Conservation (phyloP, 2,888 invertebrate species). For the Cerastis leucographa region DNA sequence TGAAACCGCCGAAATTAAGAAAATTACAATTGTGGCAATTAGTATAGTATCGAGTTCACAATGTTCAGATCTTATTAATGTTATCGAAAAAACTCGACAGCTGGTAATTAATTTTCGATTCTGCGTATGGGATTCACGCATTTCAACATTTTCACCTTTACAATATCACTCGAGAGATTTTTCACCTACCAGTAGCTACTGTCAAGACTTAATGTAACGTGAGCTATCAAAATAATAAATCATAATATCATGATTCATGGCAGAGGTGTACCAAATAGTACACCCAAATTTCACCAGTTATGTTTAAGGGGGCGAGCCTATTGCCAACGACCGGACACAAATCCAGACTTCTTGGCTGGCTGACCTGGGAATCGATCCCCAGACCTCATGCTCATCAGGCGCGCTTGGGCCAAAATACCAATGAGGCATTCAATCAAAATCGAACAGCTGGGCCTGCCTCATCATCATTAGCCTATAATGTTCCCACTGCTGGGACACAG, state of each 20-base stretch:
- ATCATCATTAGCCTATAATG: too few species aligned
- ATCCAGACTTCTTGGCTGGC: neutral
- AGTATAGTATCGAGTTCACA: conserved; percentile 26
- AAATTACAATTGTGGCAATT: conserved; percentile 45
- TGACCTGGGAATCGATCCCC: neutral
- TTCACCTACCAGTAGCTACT: neutral
- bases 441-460: too few species aligned
- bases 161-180: neutral
- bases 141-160: conserved; percentile 1
- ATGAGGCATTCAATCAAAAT: too few species aligned
- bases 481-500: too few species aligned
- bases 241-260: neutral
- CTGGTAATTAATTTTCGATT: conserved; percentile 16
- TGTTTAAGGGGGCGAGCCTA: neutral
- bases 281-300: too few species aligned
- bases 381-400: too few species aligned
- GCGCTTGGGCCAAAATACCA: too few species aligned
- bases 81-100: conserved; percentile 16
- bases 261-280: too few species aligned
- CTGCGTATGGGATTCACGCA: neutral
- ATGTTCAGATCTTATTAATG: conserved; percentile 19
- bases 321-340: neutral
- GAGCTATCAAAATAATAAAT: neutral
- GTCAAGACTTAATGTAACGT: neutral
- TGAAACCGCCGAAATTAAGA: conserved; percentile 51